Conservation (phyloP, 2,113 vertebrate species). For the Lampris megalopsis region DNA sequence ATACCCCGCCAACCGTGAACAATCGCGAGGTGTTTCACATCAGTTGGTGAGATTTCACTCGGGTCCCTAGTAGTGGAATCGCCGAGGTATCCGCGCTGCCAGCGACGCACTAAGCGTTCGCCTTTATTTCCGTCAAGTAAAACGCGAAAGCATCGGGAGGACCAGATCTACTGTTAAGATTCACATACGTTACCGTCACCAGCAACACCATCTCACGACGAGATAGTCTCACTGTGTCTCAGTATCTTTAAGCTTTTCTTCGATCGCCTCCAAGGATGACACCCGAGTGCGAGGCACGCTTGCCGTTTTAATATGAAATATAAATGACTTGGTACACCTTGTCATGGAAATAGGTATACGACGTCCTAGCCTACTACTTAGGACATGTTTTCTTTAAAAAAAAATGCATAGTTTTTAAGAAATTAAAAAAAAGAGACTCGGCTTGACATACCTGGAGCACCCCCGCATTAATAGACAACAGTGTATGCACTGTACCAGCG, state of each 20-base stretch:
- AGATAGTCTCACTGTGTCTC: not conserved
- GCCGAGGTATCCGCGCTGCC: too few relatives aligned
- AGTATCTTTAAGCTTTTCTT: not conserved
- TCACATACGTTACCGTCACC: too few relatives aligned
- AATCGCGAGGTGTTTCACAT: too few relatives aligned
- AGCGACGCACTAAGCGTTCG: too few relatives aligned
- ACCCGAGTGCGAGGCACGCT: too few relatives aligned
- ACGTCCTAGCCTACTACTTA: not conserved
- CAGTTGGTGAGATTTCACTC: too few relatives aligned
- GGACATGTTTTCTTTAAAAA: not conserved
- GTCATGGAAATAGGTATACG: too few relatives aligned
- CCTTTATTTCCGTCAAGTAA: not conserved
- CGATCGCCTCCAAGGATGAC: too few relatives aligned
- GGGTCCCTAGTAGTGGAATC: too few relatives aligned
- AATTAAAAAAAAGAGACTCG: not conserved
- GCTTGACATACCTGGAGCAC: slow-evolving; percentile 34
- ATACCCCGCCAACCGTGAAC: too few relatives aligned
- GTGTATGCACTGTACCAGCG: not conserved
- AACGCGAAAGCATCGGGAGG: not conserved
- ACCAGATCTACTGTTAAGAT: rapidly evolving
- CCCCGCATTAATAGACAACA: not conserved
- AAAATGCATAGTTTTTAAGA: not conserved
- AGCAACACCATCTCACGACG: not conserved
- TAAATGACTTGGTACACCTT: too few relatives aligned
- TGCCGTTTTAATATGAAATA: too few relatives aligned